These are phyloP conservation scores for Epirrhoe alternata DNA, from an alignment of 2,888 invertebrate genomes.

Conservation along the genomic window DNA sequence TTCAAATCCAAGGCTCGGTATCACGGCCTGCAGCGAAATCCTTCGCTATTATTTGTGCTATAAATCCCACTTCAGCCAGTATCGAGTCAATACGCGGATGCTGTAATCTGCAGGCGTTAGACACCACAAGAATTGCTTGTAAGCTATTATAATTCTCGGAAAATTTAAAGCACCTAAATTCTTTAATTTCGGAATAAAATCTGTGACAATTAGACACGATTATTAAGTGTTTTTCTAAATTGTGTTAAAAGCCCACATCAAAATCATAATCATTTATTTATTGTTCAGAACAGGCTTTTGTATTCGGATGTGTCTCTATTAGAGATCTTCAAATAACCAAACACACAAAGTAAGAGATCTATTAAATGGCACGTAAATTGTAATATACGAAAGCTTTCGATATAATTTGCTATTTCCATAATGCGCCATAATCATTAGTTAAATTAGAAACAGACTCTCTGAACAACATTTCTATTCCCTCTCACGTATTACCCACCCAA, in stretches of 20 bases:
- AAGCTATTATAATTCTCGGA: neutral
- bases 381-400: slow-evolving; percentile 12
- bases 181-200: neutral
- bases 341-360: neutral
- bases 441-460: slow-evolving; percentile 22
- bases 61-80: slow-evolving; percentile 43
- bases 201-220: too few species aligned
- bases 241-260: too few species aligned
- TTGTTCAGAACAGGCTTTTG: too few species aligned
- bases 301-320: too few species aligned
- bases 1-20: slow-evolving; percentile 8
- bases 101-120: slow-evolving; percentile 47
- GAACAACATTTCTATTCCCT: slow-evolving; percentile 29
- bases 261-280: too few species aligned
- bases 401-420: slow-evolving; percentile 7
- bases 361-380: neutral
- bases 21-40: slow-evolving; percentile 30
- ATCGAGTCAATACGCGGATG: slow-evolving; percentile 41
- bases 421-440: slow-evolving; percentile 13
- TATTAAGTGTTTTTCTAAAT: too few species aligned
- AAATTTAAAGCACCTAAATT: neutral
- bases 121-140: slow-evolving; percentile 27
- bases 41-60: slow-evolving; percentile 47
- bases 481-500: slow-evolving; percentile 29
- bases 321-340: neutral